These are phyloP conservation scores for Acanthoscelides obtectus DNA, from an alignment of 2,888 invertebrate species.

Conservation along the genomic window DNA sequence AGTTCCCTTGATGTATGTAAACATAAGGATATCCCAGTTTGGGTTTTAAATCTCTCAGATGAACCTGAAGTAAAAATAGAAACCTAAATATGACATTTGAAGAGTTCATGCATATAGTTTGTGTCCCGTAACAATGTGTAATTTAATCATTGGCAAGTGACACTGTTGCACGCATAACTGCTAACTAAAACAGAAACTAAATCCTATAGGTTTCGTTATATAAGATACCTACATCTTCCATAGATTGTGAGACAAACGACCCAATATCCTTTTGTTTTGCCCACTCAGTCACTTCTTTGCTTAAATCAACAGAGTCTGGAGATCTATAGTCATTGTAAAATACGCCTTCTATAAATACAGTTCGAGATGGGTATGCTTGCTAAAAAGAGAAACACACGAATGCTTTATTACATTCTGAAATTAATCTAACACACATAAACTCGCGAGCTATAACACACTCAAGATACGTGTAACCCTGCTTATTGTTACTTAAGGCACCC, in stretches of 20 bases:
- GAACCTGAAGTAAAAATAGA: constrained; percentile 36
- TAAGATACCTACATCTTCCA: constrained; percentile 49
- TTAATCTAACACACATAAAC: background rate
- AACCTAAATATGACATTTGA: background rate
- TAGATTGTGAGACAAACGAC: constrained; percentile 50
- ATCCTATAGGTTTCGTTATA: too few species aligned
- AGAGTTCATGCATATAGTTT: too few species aligned
- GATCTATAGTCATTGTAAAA: constrained; percentile 73
- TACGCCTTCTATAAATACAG: constrained; percentile 72
- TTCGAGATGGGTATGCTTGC: constrained; percentile 65
- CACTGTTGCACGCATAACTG: too few species aligned
- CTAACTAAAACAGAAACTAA: too few species aligned
- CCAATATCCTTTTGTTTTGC: constrained; percentile 47
- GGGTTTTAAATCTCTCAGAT: constrained; percentile 51
- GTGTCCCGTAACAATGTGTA: too few species aligned
- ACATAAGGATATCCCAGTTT: constrained; percentile 67
- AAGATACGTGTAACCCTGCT: too few species aligned
- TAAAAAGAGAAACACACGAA: constrained; percentile 34
- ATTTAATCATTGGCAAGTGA: too few species aligned
- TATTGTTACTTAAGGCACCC: too few species aligned
- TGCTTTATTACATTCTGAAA: background rate
- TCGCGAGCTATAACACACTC: background rate
- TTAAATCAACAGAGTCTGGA: constrained; percentile 59
- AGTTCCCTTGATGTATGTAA: constrained; percentile 86
- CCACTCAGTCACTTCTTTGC: constrained; percentile 62